Conservation (phyloP, 1,140 invertebrate species). For the Leptonema lineaticorne region DNA sequence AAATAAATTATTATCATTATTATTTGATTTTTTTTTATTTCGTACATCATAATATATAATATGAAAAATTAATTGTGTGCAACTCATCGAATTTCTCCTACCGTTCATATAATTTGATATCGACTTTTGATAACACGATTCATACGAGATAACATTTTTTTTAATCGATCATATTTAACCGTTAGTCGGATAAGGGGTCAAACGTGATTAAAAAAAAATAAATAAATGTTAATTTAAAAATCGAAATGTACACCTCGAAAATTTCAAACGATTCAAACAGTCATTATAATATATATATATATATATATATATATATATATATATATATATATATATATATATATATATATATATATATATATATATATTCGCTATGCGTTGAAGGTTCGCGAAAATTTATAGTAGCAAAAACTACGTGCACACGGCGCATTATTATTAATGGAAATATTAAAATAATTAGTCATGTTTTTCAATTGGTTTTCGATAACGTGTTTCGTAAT, state of each 20-base stretch:
- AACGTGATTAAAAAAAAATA: too few relatives aligned
- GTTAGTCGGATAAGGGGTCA: neutral
- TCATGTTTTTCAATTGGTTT: slow-evolving; percentile 14
- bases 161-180: slow-evolving; percentile 9
- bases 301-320: too few relatives aligned
- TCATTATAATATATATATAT: neutral
- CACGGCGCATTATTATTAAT: neutral
- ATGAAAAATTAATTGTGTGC: too few relatives aligned
- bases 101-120: slow-evolving; percentile 21
- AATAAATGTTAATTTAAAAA: too few relatives aligned
- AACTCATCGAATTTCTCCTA: slow-evolving; percentile 9
- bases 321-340: too few relatives aligned
- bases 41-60: neutral
- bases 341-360: too few relatives aligned
- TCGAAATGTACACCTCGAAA: neutral
- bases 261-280: neutral
- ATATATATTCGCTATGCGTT: too few relatives aligned
- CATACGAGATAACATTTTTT: neutral
- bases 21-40: too few relatives aligned
- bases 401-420: too few relatives aligned
- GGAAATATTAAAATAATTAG: slow-evolving; percentile 4
- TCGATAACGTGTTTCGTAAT: neutral
- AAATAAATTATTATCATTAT: too few relatives aligned
- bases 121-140: slow-evolving; percentile 13
- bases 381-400: too few relatives aligned